These are phyloP conservation scores for Tachycineta bicolor DNA, from an alignment of 2,113 vertebrate species.

Conservation along the genomic window DNA sequence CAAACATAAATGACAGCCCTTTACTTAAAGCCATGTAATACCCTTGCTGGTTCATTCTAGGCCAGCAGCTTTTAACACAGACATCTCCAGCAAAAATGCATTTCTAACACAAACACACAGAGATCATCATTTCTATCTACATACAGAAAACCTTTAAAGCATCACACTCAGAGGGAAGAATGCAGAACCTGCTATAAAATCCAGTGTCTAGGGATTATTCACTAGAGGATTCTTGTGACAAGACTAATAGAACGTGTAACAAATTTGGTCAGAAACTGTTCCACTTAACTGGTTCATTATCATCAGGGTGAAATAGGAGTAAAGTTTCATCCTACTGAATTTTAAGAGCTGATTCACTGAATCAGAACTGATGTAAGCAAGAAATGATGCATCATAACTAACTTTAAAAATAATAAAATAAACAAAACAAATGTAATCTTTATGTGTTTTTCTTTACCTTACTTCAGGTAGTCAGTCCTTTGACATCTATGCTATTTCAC, in stretches of 20 bases:
- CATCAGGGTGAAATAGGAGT: neutral
- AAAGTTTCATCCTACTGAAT: neutral
- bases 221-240: neutral
- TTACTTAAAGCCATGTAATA: neutral
- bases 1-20: neutral
- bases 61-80: neutral
- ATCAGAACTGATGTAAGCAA: neutral
- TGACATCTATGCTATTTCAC: neutral
- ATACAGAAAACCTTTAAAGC: neutral
- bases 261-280: neutral
- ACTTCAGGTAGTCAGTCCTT: neutral
- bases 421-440: neutral
- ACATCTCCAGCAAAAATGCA: neutral
- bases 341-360: neutral
- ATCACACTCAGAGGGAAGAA: neutral
- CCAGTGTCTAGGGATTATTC: neutral
- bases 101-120: neutral
- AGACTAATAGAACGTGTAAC: neutral
- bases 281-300: neutral
- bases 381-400: neutral
- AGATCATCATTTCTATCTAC: neutral
- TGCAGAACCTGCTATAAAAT: neutral
- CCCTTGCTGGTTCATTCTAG: neutral
- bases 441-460: neutral
- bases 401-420: neutral